Base-by-base conservation (phyloP, 2,113 vertebrate genomes). In the Chaetodon trifascialis region DNA sequence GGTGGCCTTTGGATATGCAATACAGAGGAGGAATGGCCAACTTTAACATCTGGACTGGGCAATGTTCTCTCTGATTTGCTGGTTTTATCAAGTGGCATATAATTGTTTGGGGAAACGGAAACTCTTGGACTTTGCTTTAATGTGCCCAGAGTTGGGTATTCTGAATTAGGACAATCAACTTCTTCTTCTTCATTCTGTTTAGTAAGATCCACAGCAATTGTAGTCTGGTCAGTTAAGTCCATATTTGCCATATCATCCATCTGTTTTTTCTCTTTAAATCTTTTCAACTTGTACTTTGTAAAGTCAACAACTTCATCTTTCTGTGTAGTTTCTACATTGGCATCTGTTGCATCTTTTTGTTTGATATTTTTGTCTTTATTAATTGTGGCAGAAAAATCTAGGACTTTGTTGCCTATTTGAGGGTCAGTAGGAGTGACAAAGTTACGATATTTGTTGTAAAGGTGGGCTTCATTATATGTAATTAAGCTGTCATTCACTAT, bases 271-370 rank as follows among this genome's bases (percentile, higher is more conserved):
- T 89, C 89, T 72, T 90, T 94, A 1, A 73, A 76, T 71, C 68
- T 87, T 89, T 94, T 95, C 17, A 88, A 49, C 10, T 93, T 94
- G 65, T 91, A 86, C 70, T 90, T 95, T 78, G 95, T 94, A 70
- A 93, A 95, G 71, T 96, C 94, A 68, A 95, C 74, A 34, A 90
- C 30, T 17, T 90, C 52, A 11, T 76, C 47, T 34, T 52, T 79
- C 44, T 88, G 81, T 62, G 14, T 64, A 59, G 59, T 30, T 55
- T 92, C 59, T 34, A 40, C 2, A 9, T 23, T 58, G 2, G 56
- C 12, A 25, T 59, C 17, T 34, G 34, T 38, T 59, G 15, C 4
- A 58, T 78, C 49, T 47, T 82, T 86, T 42, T 46, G 42, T 83
- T 73, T 67, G 19, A 66, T 36, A 40, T n/a, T 40, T 83, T 66